Evolutionary conservation across 2,113 vertebrate genomes (phyloP).

Genomic region (Onychostruthus taczanowskii): DNA sequence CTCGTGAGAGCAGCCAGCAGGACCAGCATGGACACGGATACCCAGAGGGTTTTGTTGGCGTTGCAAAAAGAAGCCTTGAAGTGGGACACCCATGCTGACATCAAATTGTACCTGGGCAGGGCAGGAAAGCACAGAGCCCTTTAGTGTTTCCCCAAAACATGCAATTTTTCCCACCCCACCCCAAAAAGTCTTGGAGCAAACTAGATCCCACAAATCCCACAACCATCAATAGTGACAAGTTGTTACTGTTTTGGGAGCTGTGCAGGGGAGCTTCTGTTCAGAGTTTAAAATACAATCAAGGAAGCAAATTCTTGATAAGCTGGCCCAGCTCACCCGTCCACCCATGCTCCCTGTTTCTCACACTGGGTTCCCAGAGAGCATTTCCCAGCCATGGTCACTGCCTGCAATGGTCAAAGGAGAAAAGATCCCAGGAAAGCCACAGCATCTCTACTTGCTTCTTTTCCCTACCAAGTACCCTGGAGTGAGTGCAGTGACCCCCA

Average conservation of each 20-base stretch:
- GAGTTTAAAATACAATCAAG: neutral
- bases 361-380: neutral
- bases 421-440: neutral
- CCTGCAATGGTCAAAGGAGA: neutral
- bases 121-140: neutral
- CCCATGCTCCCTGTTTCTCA: too few species aligned
- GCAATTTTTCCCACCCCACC: neutral
- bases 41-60: slow-evolving; percentile 75
- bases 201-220: neutral
- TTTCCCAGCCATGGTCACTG: neutral
- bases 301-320: too few species aligned
- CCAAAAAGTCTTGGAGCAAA: neutral
- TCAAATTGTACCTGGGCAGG: slow-evolving; percentile 24
- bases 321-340: too few species aligned
- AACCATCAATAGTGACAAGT: too few species aligned
- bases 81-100: slow-evolving; percentile 30
- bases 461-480: accelerated
- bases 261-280: neutral
- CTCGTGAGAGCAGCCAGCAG: slow-evolving; percentile 83
- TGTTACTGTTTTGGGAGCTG: neutral
- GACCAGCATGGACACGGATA: slow-evolving; percentile 76
- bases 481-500: neutral
- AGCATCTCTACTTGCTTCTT: accelerated
- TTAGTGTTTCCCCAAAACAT: neutral
- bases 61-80: slow-evolving; percentile 64